These are phyloP conservation scores for Hydraecia micacea DNA, from an alignment of 2,888 invertebrate species.

Conservation along the genomic window DNA sequence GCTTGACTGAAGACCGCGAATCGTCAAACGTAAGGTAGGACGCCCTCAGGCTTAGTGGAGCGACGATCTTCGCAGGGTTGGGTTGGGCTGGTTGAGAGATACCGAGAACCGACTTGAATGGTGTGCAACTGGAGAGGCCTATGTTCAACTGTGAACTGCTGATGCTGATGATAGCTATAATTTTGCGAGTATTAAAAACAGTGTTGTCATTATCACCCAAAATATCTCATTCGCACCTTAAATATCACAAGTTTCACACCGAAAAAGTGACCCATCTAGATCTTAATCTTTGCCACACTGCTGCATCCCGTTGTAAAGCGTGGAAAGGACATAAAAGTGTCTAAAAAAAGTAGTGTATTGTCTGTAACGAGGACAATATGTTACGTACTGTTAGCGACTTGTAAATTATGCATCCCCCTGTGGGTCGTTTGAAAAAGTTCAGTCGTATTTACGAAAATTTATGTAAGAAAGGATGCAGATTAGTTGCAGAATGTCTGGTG, in stretches of 20 bases:
- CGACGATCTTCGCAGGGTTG: background rate
- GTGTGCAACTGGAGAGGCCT: background rate
- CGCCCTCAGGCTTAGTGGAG: background rate
- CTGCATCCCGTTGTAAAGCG: slow-evolving; percentile 71
- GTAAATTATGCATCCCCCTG: slow-evolving; percentile 56
- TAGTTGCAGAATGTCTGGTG: slow-evolving; percentile 13
- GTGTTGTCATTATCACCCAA: background rate
- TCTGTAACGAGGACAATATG: slow-evolving; percentile 68
- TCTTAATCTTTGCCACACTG: slow-evolving; percentile 70
- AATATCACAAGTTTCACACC: background rate
- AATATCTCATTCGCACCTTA: background rate
- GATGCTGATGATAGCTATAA: background rate
- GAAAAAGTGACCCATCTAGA: slow-evolving; percentile 22
- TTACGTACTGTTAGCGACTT: slow-evolving; percentile 54
- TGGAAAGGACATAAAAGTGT: slow-evolving; percentile 73
- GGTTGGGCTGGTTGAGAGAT: background rate
- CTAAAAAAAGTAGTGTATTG: slow-evolving; percentile 69
- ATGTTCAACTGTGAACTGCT: background rate
- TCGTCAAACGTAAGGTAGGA: background rate
- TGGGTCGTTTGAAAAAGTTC: slow-evolving; percentile 54
- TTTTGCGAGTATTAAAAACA: background rate
- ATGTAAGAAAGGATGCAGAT: slow-evolving; percentile 41
- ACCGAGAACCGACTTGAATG: background rate
- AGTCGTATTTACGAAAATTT: slow-evolving; percentile 40
- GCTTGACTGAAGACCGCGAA: background rate